Percentiles rank a stretch among this genome's conserved stretches.
Evolutionary conservation across 2,888 invertebrate species (phyloP).

Genomic region (Callimorpha dominula): DNA sequence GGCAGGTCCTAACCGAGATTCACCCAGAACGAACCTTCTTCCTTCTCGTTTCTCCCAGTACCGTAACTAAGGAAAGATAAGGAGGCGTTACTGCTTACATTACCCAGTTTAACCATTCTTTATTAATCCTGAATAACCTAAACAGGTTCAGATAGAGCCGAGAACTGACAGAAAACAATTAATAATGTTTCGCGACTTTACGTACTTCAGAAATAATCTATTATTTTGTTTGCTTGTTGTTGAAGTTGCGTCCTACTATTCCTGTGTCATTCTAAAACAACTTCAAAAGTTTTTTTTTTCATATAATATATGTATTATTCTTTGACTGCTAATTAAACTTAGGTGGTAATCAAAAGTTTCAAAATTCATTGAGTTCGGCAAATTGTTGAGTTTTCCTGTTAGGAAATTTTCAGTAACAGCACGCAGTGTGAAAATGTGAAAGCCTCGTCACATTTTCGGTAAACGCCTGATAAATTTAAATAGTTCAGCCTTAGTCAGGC

Average conservation of each 20-base stretch:
- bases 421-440: neutral
- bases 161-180: neutral
- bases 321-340: neutral
- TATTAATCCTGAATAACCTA: neutral
- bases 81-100: neutral
- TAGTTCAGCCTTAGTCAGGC: neutral
- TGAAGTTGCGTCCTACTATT: neutral
- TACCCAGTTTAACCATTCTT: no score
- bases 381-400: neutral
- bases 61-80: neutral
- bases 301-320: neutral
- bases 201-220: neutral
- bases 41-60: neutral
- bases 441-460: neutral
- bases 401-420: neutral
- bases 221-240: neutral
- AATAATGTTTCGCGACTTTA: neutral
- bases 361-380: no score
- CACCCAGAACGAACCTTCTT: neutral
- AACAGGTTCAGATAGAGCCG: neutral
- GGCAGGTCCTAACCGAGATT: neutral
- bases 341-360: neutral
- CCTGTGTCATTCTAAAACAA: neutral
- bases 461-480: neutral
- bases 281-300: neutral